phyloP scores from a whole-genome alignment of 2,797 vertebrate species.

The Onychomys leucogaster region DNA sequence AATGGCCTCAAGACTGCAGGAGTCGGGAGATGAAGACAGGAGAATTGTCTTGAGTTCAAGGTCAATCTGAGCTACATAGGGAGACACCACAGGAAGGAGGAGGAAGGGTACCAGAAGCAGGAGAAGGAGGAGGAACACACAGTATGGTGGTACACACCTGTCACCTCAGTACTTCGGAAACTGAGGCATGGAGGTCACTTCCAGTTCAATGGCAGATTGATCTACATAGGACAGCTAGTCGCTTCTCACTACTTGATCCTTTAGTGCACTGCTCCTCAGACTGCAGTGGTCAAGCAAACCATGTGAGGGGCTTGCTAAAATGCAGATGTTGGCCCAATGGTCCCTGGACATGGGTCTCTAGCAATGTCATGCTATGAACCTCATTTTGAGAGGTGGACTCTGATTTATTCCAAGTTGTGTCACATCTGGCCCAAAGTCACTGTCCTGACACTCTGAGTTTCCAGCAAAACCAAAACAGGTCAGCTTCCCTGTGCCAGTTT shows the following conservation, averaged over 20 bases:
- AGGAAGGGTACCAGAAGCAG: background rate
- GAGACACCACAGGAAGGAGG: background rate
- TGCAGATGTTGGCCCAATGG: background rate
- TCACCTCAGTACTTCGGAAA: background rate
- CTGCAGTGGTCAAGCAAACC: background rate
- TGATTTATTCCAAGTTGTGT: background rate
- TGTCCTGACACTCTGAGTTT: background rate
- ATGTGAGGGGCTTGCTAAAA: background rate
- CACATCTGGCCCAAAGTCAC: background rate
- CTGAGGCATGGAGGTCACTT: background rate
- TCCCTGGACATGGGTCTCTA: background rate
- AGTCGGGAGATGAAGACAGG: background rate
- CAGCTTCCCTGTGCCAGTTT: slow-evolving; percentile 70
- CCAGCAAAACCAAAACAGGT: background rate
- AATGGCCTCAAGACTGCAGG: background rate
- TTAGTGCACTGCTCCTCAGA: background rate
- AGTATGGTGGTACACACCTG: background rate
- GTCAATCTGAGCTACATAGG: background rate
- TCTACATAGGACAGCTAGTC: background rate
- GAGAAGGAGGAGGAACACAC: too few species aligned
- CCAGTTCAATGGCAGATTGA: background rate
- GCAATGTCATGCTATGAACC: accelerated
- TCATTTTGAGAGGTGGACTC: background rate
- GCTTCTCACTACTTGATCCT: background rate
- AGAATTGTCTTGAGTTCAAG: background rate